Evolutionary conservation across 2,797 vertebrate species (phyloP).

Genomic region (Prunella strophiata): DNA sequence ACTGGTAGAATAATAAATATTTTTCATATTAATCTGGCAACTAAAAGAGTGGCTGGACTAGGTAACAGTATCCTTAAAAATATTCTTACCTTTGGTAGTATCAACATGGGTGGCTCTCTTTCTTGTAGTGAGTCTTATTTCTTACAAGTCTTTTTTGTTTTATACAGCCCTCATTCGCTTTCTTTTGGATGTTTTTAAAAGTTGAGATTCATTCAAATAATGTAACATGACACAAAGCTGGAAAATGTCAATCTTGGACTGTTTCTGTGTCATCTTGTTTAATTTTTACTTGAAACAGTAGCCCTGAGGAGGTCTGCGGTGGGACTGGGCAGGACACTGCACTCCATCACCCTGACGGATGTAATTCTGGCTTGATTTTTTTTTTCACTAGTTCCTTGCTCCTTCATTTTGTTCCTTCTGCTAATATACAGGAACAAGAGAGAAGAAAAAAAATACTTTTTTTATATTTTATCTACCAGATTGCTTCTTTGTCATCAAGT

Average conservation of each 20-base stretch:
- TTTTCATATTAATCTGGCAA: not conserved
- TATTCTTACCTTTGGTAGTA: not conserved
- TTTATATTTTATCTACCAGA: not conserved
- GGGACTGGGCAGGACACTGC: not conserved
- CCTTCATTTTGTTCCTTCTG: not conserved
- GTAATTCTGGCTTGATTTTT: not conserved
- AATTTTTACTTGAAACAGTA: conserved; percentile 45
- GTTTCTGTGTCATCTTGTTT: conserved; percentile 23
- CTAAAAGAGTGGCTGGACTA: not conserved
- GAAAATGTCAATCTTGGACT: conserved; percentile 25
- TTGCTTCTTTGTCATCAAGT: not conserved
- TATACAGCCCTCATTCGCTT: not conserved
- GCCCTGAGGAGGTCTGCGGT: not conserved
- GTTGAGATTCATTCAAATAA: conserved; percentile 28
- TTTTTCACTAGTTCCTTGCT: not conserved
- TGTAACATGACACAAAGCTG: conserved; percentile 41
- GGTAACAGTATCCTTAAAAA: not conserved
- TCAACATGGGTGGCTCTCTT: not conserved
- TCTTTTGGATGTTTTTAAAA: conserved; percentile 19
- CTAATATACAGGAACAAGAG: not conserved
- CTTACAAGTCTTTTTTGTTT: not conserved
- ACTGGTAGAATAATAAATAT: not conserved
- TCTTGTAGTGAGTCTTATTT: not conserved
- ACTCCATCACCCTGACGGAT: not conserved
- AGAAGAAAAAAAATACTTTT: not conserved